These are phyloP conservation scores for Amiota communis DNA, from an alignment of 2,888 invertebrate genomes.

Conservation along the genomic window DNA sequence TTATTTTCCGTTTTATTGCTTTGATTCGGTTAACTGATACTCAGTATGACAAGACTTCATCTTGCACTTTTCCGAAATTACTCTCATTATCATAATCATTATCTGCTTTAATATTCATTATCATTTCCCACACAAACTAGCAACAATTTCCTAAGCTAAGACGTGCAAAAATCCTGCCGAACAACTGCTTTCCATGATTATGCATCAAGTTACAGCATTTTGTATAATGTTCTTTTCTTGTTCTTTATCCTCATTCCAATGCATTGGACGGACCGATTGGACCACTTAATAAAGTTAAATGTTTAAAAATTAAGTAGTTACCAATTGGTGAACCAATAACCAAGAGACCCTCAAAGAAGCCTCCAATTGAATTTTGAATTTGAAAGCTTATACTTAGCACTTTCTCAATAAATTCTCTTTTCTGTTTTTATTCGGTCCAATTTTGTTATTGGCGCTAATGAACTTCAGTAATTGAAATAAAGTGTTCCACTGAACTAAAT, in stretches of 20 bases:
- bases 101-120: too few relatives aligned
- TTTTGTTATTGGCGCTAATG: not conserved
- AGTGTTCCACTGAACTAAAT: not conserved
- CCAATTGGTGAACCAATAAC: not conserved
- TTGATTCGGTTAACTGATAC: not conserved
- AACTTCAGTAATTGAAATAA: not conserved
- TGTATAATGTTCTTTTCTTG: not conserved
- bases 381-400: not conserved
- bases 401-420: not conserved
- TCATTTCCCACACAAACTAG: too few relatives aligned
- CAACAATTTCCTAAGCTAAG: too few relatives aligned
- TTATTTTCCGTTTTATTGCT: not conserved
- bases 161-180: too few relatives aligned
- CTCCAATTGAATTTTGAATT: not conserved
- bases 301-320: not conserved
- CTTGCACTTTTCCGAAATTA: not conserved
- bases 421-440: not conserved
- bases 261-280: not conserved
- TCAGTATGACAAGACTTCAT: not conserved
- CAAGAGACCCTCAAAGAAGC: too few relatives aligned
- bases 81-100: not conserved
- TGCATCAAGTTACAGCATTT: not conserved
- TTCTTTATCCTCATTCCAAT: not conserved
- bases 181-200: too few relatives aligned
- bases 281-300: not conserved